These are phyloP conservation scores for Hipposideros armiger DNA, from an alignment of 2,113 vertebrate species.

Conservation along the genomic window DNA sequence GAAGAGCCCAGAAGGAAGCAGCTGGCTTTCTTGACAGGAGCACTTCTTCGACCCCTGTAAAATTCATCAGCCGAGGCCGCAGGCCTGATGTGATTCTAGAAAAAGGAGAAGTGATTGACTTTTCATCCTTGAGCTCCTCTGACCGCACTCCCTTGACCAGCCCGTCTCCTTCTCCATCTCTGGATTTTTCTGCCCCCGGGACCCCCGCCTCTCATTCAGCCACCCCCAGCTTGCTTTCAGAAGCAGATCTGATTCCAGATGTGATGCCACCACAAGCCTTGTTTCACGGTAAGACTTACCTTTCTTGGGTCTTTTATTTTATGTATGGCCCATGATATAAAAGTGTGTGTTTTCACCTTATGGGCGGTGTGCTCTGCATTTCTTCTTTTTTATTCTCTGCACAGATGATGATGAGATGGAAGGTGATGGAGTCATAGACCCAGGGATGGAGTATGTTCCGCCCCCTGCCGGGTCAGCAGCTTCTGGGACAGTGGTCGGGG, in stretches of 20 bases:
- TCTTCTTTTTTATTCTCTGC: constrained; percentile 9
- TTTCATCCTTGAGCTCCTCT: constrained; percentile 97
- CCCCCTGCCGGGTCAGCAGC: constrained; percentile 86
- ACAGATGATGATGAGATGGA: constrained; percentile 98
- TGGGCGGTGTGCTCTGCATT: background rate
- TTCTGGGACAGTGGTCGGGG: constrained; percentile 82
- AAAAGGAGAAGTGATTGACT: constrained; percentile 97
- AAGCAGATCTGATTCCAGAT: constrained; percentile 97
- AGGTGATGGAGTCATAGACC: constrained; percentile 96
- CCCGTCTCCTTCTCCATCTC: constrained; percentile 95
- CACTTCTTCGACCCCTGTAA: constrained; percentile 93
- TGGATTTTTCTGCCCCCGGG: constrained; percentile 97
- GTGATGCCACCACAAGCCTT: constrained; percentile 97
- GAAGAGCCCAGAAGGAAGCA: constrained; percentile 96
- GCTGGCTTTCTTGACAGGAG: constrained; percentile 92
- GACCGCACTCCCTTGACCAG: constrained; percentile 97
- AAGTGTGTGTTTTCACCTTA: background rate
- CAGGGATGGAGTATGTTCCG: constrained; percentile 95
- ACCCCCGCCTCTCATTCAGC: constrained; percentile 97
- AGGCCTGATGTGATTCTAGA: constrained; percentile 92
- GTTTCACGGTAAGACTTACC: constrained; percentile 93
- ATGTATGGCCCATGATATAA: background rate
- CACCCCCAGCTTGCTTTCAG: constrained; percentile 96
- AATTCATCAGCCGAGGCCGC: constrained; percentile 88
- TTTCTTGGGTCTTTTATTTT: background rate